These are phyloP conservation scores for Thalassophryne amazonica DNA, from an alignment of 2,797 vertebrate genomes.

Conservation along the genomic window DNA sequence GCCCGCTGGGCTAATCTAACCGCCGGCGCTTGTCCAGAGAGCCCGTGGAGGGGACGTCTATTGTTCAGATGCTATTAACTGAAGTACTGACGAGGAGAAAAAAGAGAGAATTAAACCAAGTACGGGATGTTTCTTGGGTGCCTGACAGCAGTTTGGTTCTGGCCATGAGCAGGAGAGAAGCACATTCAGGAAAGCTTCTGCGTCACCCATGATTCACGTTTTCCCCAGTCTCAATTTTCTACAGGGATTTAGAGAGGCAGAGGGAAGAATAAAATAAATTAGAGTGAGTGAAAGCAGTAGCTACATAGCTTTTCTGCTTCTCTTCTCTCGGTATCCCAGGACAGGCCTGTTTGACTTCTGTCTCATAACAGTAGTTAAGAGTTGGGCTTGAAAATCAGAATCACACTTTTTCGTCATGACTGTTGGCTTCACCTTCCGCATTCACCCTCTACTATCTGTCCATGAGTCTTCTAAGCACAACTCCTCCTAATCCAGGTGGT, in stretches of 20 bases:
- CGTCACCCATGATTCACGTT: constrained; percentile 32
- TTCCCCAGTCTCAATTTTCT: constrained; percentile 43
- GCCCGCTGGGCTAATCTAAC: constrained; percentile 36
- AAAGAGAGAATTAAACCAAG: constrained; percentile 25
- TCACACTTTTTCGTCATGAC: no score
- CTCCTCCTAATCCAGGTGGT: no score
- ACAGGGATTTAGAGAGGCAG: constrained; percentile 42
- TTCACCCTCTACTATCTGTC: no score
- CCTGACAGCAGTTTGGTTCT: constrained; percentile 15
- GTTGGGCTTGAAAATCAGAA: no score
- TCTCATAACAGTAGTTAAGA: no score
- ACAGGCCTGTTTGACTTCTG: constrained; percentile 28
- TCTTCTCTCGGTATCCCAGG: constrained; percentile 28
- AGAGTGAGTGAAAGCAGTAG: constrained; percentile 25
- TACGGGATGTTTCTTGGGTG: constrained; percentile 1
- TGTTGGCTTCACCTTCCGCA: no score
- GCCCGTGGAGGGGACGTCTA: constrained; percentile 7
- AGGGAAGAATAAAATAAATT: constrained; percentile 14
- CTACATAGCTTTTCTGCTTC: constrained; percentile 52
- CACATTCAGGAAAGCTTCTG: constrained; percentile 29
- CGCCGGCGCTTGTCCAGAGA: constrained; percentile 14
- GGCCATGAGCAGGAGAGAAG: constrained; percentile 12
- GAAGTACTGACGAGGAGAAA: constrained; percentile 7
- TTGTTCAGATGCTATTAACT: constrained; percentile 39
- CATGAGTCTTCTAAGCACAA: no score